These are phyloP conservation scores for Chloropsis cyanopogon DNA, from an alignment of 2,113 vertebrate species.

Conservation along the genomic window DNA sequence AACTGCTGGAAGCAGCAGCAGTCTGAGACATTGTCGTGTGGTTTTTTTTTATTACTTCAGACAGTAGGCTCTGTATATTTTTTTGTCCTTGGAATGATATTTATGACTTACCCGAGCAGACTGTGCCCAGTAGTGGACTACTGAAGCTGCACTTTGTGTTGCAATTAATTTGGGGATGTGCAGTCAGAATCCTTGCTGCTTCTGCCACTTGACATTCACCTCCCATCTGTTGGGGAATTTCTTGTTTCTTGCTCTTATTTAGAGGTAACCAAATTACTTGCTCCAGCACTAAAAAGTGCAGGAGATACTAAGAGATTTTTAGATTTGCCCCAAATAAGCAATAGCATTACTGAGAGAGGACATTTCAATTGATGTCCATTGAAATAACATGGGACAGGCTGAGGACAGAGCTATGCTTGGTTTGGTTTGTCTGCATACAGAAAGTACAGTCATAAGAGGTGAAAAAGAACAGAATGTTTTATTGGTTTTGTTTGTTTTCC, in stretches of 20 bases:
- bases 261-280: neutral
- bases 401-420: neutral
- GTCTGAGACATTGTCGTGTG: neutral
- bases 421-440: neutral
- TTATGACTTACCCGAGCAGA: neutral
- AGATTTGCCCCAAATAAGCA: neutral
- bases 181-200: neutral
- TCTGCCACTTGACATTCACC: neutral
- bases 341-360: neutral
- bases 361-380: neutral
- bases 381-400: neutral
- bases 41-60: neutral
- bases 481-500: neutral
- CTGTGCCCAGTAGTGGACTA: neutral
- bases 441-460: neutral
- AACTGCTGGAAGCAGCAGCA: neutral
- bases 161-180: neutral
- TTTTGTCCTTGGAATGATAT: neutral
- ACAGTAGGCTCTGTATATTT: neutral
- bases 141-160: neutral
- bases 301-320: neutral
- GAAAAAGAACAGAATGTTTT: neutral
- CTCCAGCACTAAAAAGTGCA: neutral
- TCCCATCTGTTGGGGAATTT: neutral
- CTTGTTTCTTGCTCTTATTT: neutral